phyloP scores from a whole-genome alignment of 2,113 vertebrate genomes.

The Python bivittatus region DNA sequence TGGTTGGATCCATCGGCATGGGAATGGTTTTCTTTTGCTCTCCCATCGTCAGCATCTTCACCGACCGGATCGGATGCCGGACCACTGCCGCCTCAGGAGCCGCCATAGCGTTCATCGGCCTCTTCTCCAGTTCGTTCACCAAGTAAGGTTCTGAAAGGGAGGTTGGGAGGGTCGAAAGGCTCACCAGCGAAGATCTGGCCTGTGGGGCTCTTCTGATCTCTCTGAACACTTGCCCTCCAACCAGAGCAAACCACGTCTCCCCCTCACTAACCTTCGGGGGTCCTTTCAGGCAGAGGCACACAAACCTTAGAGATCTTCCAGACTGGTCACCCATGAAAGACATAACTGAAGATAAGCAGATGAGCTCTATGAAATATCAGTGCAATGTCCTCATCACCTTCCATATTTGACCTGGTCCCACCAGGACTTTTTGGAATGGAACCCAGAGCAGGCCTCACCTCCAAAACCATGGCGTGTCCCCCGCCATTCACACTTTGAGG shows the following conservation, averaged over 20 bases:
- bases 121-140: conserved; percentile 93
- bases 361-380: background rate
- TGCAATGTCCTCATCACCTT: background rate
- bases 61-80: conserved; percentile 92
- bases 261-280: background rate
- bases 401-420: too few relatives aligned
- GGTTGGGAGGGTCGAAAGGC: background rate
- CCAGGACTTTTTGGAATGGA: too few relatives aligned
- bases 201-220: accelerated
- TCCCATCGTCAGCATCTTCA: conserved; percentile 98
- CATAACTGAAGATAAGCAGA: background rate
- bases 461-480: background rate
- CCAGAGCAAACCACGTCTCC: background rate
- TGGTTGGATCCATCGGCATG: conserved; percentile 95
- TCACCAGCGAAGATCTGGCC: background rate
- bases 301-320: background rate
- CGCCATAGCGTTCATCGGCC: conserved; percentile 87
- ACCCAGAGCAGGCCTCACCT: background rate
- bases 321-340: background rate
- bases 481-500: too few relatives aligned
- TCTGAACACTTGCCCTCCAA: background rate
- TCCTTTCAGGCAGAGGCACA: background rate
- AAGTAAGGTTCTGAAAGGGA: conserved; percentile 79
- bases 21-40: conserved; percentile 99
- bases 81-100: conserved; percentile 91